Conservation (phyloP, 1,140 invertebrate species). For the Bombus confusus region DNA sequence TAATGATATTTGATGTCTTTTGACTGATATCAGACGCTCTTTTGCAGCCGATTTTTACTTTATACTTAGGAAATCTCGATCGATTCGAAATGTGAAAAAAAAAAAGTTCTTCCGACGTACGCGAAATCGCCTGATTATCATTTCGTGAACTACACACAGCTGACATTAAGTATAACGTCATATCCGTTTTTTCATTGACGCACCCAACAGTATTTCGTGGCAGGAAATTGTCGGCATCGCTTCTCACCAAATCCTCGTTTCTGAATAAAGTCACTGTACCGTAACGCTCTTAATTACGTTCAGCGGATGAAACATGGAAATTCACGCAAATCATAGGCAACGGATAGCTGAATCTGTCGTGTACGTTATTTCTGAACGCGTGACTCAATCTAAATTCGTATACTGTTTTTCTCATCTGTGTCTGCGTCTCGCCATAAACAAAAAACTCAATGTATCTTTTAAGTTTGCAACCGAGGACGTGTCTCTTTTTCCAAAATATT, state of each 20-base stretch:
- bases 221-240: constrained; percentile 62
- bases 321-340: constrained; percentile 34
- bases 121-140: neutral
- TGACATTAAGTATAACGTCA: constrained; percentile 50
- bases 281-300: constrained; percentile 56
- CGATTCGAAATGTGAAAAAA: neutral
- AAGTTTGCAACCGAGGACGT: no score
- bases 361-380: neutral
- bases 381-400: neutral
- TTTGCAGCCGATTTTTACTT: no score
- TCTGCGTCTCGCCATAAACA: no score
- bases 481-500: no score
- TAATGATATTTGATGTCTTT: no score
- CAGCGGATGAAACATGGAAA: constrained; percentile 27
- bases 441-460: no score
- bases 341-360: neutral
- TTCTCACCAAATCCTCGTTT: constrained; percentile 63
- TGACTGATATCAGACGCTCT: no score
- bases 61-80: no score
- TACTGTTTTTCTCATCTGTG: neutral
- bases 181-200: constrained; percentile 54
- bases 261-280: constrained; percentile 64
- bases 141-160: neutral
- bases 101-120: neutral
- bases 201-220: constrained; percentile 54